Percentiles rank a stretch among this genome's conserved stretches.
These are phyloP conservation scores for Rousettus leschenaultii DNA, from an alignment of 2,113 vertebrate genomes.

Conservation along the genomic window DNA sequence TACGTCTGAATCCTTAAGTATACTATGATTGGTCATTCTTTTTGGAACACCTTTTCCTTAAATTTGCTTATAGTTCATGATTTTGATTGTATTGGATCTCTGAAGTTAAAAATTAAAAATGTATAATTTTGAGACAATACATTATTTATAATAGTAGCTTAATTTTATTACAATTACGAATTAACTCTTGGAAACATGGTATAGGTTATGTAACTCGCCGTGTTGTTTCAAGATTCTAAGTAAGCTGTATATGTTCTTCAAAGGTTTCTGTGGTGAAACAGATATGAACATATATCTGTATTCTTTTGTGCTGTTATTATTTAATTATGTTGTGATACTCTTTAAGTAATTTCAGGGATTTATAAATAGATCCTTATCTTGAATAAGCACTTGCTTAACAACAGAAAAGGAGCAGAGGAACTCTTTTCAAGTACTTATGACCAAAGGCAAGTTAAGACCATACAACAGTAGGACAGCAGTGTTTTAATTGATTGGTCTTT, in stretches of 20 bases:
- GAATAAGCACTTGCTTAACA: not conserved
- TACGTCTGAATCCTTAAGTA: not conserved
- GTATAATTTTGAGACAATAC: not conserved
- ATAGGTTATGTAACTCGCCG: not conserved
- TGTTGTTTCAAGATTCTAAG: not conserved
- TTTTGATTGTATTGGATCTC: not conserved
- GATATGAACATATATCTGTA: not conserved
- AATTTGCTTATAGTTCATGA: not conserved
- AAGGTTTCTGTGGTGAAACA: not conserved
- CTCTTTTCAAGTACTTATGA: not conserved
- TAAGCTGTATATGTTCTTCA: not conserved
- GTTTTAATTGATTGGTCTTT: not conserved
- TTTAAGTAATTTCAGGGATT: not conserved
- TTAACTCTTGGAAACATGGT: conserved; percentile 1
- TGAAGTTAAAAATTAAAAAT: not conserved
- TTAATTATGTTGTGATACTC: not conserved
- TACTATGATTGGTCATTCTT: not conserved
- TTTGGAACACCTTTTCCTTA: not conserved
- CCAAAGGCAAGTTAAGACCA: not conserved
- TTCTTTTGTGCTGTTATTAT: not conserved
- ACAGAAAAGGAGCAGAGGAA: not conserved
- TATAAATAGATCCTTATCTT: not conserved
- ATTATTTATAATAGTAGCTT: not conserved
- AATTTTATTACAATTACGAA: not conserved
- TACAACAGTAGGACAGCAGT: not conserved